phyloP scores from a whole-genome alignment of 2,888 invertebrate species.

The Meiosimyza platycephala region DNA sequence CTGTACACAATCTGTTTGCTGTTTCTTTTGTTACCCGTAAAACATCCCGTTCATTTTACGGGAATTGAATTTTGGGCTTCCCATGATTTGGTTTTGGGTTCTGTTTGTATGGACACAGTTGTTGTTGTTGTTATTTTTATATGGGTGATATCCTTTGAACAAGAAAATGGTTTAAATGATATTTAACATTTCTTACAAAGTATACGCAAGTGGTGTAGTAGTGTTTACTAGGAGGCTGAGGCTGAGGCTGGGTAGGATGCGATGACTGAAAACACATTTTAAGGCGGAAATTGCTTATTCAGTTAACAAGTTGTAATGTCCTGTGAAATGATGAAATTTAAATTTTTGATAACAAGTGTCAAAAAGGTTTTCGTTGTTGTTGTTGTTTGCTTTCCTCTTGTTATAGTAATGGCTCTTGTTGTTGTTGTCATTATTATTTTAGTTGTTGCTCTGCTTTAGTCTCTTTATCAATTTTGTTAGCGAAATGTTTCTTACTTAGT shows the following conservation, averaged over 20 bases:
- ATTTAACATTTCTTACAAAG: too few species aligned
- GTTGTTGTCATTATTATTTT: too few species aligned
- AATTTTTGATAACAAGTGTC: slow-evolving; percentile 5
- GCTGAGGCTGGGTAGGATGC: neutral
- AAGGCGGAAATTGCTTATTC: slow-evolving; percentile 4
- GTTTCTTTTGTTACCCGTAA: neutral
- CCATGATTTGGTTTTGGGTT: slow-evolving; percentile 1
- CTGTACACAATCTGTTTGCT: neutral
- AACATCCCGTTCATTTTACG: slow-evolving; percentile 3
- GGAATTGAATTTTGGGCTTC: neutral
- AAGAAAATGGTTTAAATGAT: too few species aligned
- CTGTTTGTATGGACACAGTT: slow-evolving; percentile 1
- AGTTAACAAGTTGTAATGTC: slow-evolving; percentile 10
- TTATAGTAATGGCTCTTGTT: too few species aligned
- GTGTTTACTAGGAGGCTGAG: too few species aligned
- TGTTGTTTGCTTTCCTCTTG: neutral
- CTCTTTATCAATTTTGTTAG: too few species aligned
- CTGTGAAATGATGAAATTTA: slow-evolving; percentile 14
- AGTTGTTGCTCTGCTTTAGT: too few species aligned
- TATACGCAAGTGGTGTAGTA: too few species aligned
- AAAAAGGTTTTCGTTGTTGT: neutral
- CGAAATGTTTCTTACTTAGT: too few species aligned
- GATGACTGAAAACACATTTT: neutral
- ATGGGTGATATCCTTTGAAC: too few species aligned
- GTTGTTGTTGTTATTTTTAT: neutral